Base-by-base conservation (phyloP, 2,888 invertebrate species). In the Phorcus lineatus region DNA sequence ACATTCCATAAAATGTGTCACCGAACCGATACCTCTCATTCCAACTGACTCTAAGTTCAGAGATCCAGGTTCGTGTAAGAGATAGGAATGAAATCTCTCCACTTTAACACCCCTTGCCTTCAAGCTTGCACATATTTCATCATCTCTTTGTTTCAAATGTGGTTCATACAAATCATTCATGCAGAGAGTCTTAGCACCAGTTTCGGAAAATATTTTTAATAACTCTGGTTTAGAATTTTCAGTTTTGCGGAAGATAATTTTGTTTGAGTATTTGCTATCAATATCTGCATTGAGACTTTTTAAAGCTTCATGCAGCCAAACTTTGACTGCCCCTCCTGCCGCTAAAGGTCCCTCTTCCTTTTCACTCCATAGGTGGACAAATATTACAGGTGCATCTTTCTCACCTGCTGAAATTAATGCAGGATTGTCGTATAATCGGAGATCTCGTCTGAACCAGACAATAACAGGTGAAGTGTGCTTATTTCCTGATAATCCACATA, bases 131-230 rank as follows among this genome's bases (percentile, higher is more conserved):
- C 83, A 84, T 22, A 88, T 85, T 17, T 85, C 84, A 70, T 88
- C 85, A 85, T 88, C 88, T 80, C 86, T 84, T 9, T 75, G 53
- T 74, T 86, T 87, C 16, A 87, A 78, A 54, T 77, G 83, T 28
- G 88, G 88, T 80, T 88, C 88, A 82, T 87, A 88, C 0, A 86
- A 76, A 78, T 86, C 83, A 84, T 86, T 86, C 67, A 87, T 81
- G 7, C 84, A 47, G 13, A 88, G 74, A 13, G 84, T 82, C 78
- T 75, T 78, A n/a, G 86, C 86, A 77, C 86, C 87, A 57, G 86
- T 82, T 28, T 81, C 77, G 62, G 77, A 22, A 17, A 85, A 57
- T 4, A 88, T 76, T 11, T 80, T 70, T 36, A 79, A 47, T 2
- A 87, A 52, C 75, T 85, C 85, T 28, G 55, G 62, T 0, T 75